Evolutionary conservation across 2,113 vertebrate species (phyloP).

Genomic region (Marmota monax): DNA sequence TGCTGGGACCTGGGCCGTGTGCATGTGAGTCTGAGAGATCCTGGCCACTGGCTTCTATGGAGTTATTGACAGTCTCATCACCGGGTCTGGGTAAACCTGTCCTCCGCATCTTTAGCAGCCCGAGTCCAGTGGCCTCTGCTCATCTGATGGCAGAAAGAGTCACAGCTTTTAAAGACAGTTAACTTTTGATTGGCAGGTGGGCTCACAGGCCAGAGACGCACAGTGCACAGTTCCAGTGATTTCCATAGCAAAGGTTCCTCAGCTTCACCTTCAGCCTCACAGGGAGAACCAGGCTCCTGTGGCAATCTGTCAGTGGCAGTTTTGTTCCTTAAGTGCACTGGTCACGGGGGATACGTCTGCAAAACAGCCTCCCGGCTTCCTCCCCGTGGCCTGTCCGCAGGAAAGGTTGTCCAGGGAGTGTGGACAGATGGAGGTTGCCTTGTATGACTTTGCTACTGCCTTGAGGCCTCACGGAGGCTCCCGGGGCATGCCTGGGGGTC

Average conservation of each 20-base stretch:
- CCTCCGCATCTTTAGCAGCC: neutral
- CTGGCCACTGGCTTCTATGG: neutral
- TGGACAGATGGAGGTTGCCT: neutral
- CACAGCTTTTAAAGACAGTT: neutral
- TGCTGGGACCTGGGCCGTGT: neutral
- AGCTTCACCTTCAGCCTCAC: too few species aligned
- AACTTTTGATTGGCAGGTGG: neutral
- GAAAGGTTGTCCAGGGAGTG: neutral
- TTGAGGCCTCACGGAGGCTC: accelerated
- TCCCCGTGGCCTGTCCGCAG: neutral
- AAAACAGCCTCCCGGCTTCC: neutral
- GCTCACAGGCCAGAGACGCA: neutral
- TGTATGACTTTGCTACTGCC: too few species aligned
- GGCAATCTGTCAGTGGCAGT: too few species aligned
- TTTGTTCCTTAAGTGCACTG: neutral
- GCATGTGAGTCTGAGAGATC: neutral
- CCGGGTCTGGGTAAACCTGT: neutral
- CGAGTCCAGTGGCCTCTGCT: neutral
- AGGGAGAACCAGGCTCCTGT: neutral
- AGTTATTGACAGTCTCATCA: accelerated
- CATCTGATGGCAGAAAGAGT: neutral
- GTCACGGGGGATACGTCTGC: neutral
- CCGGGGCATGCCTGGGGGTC: neutral
- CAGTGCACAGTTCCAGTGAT: too few species aligned
- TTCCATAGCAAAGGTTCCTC: neutral